Evolutionary conservation across 2,888 invertebrate species (phyloP).

Genomic region (Synergus japonicus): DNA sequence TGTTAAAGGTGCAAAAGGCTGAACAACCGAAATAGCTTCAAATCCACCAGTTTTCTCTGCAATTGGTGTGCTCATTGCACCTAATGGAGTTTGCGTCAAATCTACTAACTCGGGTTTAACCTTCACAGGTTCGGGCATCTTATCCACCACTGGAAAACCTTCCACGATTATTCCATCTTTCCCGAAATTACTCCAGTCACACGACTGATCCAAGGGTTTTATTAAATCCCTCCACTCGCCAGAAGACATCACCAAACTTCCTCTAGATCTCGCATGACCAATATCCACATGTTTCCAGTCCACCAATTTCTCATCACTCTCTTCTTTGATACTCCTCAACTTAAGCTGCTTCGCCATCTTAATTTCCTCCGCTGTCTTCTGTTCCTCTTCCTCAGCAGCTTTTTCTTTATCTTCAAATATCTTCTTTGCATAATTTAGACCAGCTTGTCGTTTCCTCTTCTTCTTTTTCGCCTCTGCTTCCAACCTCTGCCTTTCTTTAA

Average conservation of each 20-base stretch:
- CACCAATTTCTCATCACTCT: constrained; percentile 72
- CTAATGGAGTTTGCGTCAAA: constrained; percentile 74
- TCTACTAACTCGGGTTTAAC: constrained; percentile 79
- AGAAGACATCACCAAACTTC: constrained; percentile 76
- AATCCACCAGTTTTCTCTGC: constrained; percentile 80
- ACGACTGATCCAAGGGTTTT: constrained; percentile 82
- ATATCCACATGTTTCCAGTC: constrained; percentile 79
- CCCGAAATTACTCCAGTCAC: constrained; percentile 77
- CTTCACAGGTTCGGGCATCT: constrained; percentile 78
- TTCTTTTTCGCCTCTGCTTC: constrained; percentile 80
- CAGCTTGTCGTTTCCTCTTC: constrained; percentile 82
- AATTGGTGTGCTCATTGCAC: constrained; percentile 75
- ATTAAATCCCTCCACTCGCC: constrained; percentile 82
- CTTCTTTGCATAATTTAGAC: constrained; percentile 83
- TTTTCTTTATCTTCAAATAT: constrained; percentile 89
- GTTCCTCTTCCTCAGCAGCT: constrained; percentile 82
- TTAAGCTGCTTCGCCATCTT: constrained; percentile 69
- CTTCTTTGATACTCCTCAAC: constrained; percentile 69
- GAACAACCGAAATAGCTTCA: constrained; percentile 82
- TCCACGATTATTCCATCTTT: constrained; percentile 61
- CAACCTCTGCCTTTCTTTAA: constrained; percentile 81
- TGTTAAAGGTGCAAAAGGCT: constrained; percentile 81
- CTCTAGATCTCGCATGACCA: constrained; percentile 79
- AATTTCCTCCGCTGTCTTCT: constrained; percentile 76
- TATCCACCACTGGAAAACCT: constrained; percentile 66